phyloP scores from a whole-genome alignment of 2,113 vertebrate genomes.

The Perca flavescens region DNA sequence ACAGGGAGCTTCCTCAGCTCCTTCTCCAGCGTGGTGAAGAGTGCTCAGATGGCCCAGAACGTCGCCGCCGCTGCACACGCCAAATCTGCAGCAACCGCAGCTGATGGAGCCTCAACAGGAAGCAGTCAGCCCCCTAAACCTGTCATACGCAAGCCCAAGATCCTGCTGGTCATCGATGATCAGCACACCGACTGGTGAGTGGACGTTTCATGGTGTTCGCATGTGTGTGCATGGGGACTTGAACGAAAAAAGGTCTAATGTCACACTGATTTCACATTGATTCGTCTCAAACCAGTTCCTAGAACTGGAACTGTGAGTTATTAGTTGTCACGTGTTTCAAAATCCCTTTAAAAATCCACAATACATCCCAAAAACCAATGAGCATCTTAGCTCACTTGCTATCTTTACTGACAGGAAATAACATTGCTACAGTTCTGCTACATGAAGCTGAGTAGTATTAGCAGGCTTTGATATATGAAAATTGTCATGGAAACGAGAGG shows the following conservation, averaged over 20 bases:
- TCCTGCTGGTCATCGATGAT: constrained; percentile 93
- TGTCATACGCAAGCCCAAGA: constrained; percentile 89
- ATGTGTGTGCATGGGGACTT: neutral
- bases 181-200: constrained; percentile 96
- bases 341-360: constrained; percentile 8
- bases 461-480: neutral
- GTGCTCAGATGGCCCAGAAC: constrained; percentile 84
- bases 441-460: neutral
- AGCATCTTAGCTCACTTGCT: neutral
- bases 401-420: neutral
- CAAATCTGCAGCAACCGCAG: constrained; percentile 73
- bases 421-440: neutral
- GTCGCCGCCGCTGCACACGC: constrained; percentile 87
- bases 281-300: neutral
- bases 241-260: neutral
- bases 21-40: constrained; percentile 95
- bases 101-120: constrained; percentile 56
- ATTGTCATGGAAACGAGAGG: constrained; percentile 49
- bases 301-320: neutral
- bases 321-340: neutral
- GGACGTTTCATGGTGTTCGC: neutral
- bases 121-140: constrained; percentile 62
- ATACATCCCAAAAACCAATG: neutral
- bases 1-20: constrained; percentile 92
- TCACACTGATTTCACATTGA: no score